Conservation (phyloP, 2,888 invertebrate genomes). For the Bursaphelenchus okinawaensis region DNA sequence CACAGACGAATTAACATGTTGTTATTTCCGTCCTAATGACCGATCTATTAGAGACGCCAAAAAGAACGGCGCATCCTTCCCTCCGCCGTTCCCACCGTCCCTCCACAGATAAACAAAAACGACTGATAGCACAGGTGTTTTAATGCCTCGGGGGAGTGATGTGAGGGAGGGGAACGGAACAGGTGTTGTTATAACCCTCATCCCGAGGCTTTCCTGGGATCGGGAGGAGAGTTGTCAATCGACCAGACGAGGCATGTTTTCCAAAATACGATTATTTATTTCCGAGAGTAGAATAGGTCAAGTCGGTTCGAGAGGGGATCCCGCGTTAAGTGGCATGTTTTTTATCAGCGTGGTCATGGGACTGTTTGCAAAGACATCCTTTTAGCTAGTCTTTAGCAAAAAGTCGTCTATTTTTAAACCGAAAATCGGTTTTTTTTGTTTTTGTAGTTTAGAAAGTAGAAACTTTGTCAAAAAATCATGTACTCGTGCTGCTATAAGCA, state of each 20-base stretch:
- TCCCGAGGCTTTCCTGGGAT: no score
- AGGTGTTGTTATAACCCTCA: neutral
- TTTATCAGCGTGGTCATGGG: no score
- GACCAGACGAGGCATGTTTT: neutral
- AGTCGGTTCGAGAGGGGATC: no score
- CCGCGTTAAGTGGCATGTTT: no score
- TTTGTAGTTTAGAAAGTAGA: no score
- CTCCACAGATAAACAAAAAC: neutral
- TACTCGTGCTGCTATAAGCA: no score
- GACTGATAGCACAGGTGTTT: neutral
- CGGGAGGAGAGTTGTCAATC: neutral
- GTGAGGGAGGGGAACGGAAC: neutral
- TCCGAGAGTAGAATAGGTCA: no score
- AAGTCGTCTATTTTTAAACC: no score
- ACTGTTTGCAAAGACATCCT: neutral
- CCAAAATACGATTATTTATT: neutral
- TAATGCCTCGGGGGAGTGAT: neutral
- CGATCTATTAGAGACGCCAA: neutral
- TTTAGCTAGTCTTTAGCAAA: neutral
- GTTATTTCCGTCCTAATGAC: no score
- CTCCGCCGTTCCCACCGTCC: neutral
- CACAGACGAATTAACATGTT: no score
- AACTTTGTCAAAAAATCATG: no score
- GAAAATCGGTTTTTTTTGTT: no score
- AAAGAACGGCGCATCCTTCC: neutral